A percentile compares a stretch with the other conserved stretches of the same genome.
Evolutionary conservation across 2,888 invertebrate species (phyloP).

Genomic region (Eumerus sabulonum): DNA sequence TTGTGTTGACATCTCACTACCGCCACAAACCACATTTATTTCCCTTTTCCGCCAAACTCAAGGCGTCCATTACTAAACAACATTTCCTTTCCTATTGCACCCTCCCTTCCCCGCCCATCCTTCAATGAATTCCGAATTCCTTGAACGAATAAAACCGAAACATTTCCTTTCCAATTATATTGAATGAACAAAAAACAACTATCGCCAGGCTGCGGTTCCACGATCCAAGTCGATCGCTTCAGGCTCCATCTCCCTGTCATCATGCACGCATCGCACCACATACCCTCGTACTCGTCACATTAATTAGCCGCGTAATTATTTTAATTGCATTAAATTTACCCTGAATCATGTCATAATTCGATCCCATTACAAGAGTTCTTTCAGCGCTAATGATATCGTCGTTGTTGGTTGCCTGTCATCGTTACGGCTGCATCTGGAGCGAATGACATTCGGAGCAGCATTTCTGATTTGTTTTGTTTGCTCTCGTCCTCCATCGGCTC

Average conservation of each 20-base stretch:
- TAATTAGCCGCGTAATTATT: constrained; percentile 65
- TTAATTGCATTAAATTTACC: constrained; percentile 62
- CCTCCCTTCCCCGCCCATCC: no score
- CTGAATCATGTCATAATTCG: constrained; percentile 63
- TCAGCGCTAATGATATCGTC: constrained; percentile 60
- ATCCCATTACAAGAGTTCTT: constrained; percentile 56
- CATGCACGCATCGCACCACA: constrained; percentile 13
- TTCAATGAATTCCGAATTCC: background rate
- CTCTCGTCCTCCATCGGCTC: no score
- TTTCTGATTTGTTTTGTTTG: constrained; percentile 55
- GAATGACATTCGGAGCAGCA: constrained; percentile 60
- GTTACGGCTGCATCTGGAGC: constrained; percentile 16
- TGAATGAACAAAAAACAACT: constrained; percentile 1
- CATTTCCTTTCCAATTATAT: constrained; percentile 16
- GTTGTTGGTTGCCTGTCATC: constrained; percentile 17
- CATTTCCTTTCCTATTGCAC: no score
- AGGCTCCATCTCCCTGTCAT: constrained; percentile 3
- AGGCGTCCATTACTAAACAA: no score
- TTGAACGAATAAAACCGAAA: constrained; percentile 2
- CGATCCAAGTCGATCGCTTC: no score
- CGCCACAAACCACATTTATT: no score
- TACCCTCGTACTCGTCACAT: constrained; percentile 42
- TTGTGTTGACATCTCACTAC: no score
- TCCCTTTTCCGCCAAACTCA: no score
- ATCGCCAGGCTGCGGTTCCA: background rate